Base-by-base conservation (phyloP, 2,797 vertebrate genomes). In the Atherinosoma microstoma region DNA sequence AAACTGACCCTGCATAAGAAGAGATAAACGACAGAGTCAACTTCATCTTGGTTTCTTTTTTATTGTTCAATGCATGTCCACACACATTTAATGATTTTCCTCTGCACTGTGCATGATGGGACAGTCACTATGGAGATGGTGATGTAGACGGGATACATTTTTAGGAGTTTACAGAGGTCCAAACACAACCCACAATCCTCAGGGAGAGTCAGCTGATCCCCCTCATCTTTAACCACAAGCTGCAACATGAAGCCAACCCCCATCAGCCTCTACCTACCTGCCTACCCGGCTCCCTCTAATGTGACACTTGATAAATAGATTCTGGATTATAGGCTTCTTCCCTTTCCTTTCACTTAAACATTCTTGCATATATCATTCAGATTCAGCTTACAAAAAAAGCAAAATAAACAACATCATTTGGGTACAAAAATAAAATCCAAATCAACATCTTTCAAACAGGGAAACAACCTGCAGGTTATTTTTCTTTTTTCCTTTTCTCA, bases 381-480 rank as follows among this genome's bases (percentile, higher is more conserved):
- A 82, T 83, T 77, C 34, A 91, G 80, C 84, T 89, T 91, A 92
- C 84, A n/a, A n/a, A 87, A 92, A 92, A 89, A 86, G 74, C 78
- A 89, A 89, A 85, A 89, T 83, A 91, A 90, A 89, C 75, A 74
- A 90, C 45, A 70, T 58, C 22, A 69, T 76, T 66, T 83, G 88
- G 91, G 91, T 94, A 94, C 78, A 94, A 94, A 95, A 95, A 95
- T 94, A 94, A 95, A 95, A 94, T 91, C 82, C 84, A 90, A 91
- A 94, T 93, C 91, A 93, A 94, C 94, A 93, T 64, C 77, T 66
- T 87, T 62, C 6, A 69, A 32, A 82, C 91, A 88, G 79, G 83
- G 30, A 10, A 42, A 79, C n/a, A n/a, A 47, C 84, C 86, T 84
- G 71, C 58, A 13, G 10, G 29, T 35, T 57, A 84, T 84, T 67